Base-by-base conservation (phyloP, 64 coral and sea anemone genomes). In the Montipora cactus region DNA sequence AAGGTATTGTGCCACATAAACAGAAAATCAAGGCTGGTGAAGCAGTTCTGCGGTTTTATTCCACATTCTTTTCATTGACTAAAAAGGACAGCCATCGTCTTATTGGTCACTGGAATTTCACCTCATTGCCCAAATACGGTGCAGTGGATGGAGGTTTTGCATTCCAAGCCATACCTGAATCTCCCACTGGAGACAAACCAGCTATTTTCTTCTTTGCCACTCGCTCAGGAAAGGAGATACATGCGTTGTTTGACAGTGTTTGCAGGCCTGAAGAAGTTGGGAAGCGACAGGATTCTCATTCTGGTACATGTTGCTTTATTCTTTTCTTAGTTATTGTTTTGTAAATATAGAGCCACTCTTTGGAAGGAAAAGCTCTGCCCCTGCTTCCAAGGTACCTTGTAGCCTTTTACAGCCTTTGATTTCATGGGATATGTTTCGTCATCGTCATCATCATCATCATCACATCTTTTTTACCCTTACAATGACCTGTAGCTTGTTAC, bases 1-100 rank as follows among this genome's bases (percentile, higher is more conserved):
- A 84, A 70, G 96, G 96, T 10, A 95, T 97, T 61, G 88, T 97
- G 47, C 96, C 93, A 58, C 93, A 97, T 71, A 97, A 91, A 83
- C 96, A 97, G 79, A 97, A 97, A 70, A 85, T 97, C 28, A 97
- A 97, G 62, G 88, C 96, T 58, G 96, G 96, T 4, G 96, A 97
- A 92, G 96, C 96, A 25, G 88, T 23, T 7, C 79, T 97, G 25
- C 96, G 96, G 4, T 97, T 97, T 61, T 97, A 97, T 50, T 89
- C 79, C 15, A 83, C 89, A 1, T 97, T 97, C 76, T 94, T 97
- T 48, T 90, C 83, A 11, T 71, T 97, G 15, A 97, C 93, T 2
- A 89, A 93, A 9, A 97, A 97, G 44, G 96, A 97, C 89, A 97
- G 82, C 78, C 94, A 77, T 51, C 89, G 87, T 49, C 66, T 86